Conservation (phyloP, 1,140 invertebrate genomes). For the Teleopsis dalmanni region DNA sequence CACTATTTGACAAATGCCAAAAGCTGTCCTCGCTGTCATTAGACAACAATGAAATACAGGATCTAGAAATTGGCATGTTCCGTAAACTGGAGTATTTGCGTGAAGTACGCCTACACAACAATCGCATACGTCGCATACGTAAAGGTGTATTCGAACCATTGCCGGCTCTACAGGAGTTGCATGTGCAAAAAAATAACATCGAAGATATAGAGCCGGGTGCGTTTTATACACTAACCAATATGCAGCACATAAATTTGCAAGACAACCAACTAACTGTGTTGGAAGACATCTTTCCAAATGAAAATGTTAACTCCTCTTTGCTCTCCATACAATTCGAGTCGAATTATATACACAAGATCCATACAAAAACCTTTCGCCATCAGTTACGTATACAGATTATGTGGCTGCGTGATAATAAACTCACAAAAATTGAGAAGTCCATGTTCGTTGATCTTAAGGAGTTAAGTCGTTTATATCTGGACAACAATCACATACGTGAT, state of each 20-base stretch:
- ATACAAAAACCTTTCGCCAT: slow-evolving; percentile 68
- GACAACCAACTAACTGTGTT: slow-evolving; percentile 68
- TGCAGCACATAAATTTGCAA: slow-evolving; percentile 85
- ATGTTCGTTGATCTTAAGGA: slow-evolving; percentile 67
- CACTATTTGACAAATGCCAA: slow-evolving; percentile 64
- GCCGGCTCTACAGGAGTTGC: slow-evolving; percentile 70
- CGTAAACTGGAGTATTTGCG: slow-evolving; percentile 61
- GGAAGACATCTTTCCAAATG: slow-evolving; percentile 71
- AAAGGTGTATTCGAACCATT: slow-evolving; percentile 73
- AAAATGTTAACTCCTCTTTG: slow-evolving; percentile 51
- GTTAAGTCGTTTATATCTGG: slow-evolving; percentile 71
- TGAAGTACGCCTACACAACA: slow-evolving; percentile 82
- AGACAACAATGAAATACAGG: slow-evolving; percentile 81
- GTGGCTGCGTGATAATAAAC: slow-evolving; percentile 76
- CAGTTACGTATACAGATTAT: slow-evolving; percentile 76
- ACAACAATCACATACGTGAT: slow-evolving; percentile 69
- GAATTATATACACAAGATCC: slow-evolving; percentile 69
- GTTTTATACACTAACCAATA: slow-evolving; percentile 67
- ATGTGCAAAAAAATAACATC: slow-evolving; percentile 81
- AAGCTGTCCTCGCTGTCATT: slow-evolving; percentile 77
- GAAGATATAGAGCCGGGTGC: slow-evolving; percentile 73
- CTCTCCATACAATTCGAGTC: slow-evolving; percentile 79
- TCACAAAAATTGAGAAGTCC: slow-evolving; percentile 61
- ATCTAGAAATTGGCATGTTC: slow-evolving; percentile 73
- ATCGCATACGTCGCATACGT: slow-evolving; percentile 65